Conservation (phyloP, 2,888 invertebrate species). For the Stenurella melanura region DNA sequence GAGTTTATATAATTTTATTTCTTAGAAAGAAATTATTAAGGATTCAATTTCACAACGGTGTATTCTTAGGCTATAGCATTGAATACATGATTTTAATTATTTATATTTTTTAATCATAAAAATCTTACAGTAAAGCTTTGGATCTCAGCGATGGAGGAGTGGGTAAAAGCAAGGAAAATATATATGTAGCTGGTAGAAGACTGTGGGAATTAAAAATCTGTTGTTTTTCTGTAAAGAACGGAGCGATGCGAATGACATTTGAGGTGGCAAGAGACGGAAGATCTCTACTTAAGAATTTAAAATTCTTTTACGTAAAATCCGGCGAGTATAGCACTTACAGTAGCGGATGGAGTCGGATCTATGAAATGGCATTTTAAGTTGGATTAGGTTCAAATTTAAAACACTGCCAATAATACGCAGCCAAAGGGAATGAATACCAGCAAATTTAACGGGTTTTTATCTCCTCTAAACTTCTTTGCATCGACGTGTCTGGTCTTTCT, state of each 20-base stretch:
- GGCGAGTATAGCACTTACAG: conserved; percentile 72
- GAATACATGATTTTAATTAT: conserved; percentile 7
- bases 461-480: conserved; percentile 58
- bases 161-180: conserved; percentile 71
- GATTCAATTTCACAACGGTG: too few relatives aligned
- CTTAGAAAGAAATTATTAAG: too few relatives aligned
- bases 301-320: conserved; percentile 74
- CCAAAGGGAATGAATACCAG: conserved; percentile 69
- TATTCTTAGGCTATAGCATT: too few relatives aligned
- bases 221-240: conserved; percentile 70
- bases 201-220: conserved; percentile 75
- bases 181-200: conserved; percentile 71
- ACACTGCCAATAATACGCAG: conserved; percentile 73
- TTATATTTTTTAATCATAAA: neutral
- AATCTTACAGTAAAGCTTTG: neutral
- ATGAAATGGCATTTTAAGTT: conserved; percentile 75
- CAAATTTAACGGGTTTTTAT: conserved; percentile 65
- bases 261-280: conserved; percentile 54
- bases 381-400: conserved; percentile 75
- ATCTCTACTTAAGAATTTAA: conserved; percentile 73
- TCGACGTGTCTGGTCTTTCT: conserved; percentile 57
- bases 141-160: conserved; percentile 55
- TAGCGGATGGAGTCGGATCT: conserved; percentile 70
- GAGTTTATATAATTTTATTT: too few relatives aligned
- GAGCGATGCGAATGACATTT: conserved; percentile 41